Base-by-base conservation (phyloP, 2,888 invertebrate genomes). In the Zhengitettix transpicula region DNA sequence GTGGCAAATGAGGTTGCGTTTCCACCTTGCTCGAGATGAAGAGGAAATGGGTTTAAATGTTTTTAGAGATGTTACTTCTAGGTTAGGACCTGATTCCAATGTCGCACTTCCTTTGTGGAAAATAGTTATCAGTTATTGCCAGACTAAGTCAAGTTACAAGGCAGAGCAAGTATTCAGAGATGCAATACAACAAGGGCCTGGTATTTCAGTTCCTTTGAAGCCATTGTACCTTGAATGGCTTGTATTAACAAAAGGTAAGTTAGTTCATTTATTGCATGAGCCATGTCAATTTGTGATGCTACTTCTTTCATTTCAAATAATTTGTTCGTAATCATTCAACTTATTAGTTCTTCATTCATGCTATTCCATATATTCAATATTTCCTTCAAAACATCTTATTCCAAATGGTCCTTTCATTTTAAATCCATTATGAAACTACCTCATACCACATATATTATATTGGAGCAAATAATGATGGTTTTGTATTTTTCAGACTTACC, bases 171-270 rank as follows among this genome's bases (percentile, higher is more conserved):
- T 63, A 11, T 66, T 65, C 52, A 56, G 59, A 41, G 58, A 67
- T 63, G 65, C 59, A 40, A 52, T 63, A 12, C 47, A 72, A 64
- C 77, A 78, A 67, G 77, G 79, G 63, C 73, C 73, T 66, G 71
- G 70, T 61, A 72, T 81, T 54, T 68, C 80, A 1, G 70, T 77
- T 61, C 71, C 75, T 40, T 72, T 84, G 40, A 83, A 82, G 71
- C 80, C 82, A 1, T 76, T 77, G 65, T 80, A 82, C 60, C 71
- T 85, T 1, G 77, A 81, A 67, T 83, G 82, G 79, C 66, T 78
- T 40, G 80, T 71, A 40, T 64, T 75, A 42, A 69, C 69, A n/a
- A 65, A 72, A 72, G 69, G 47, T 47, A n/a, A 47, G 47, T 14
- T 5, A 47, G 47, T 47, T 47, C 12, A 12, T 42, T 10, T 42